These are phyloP conservation scores for Psix sp. DNA, from an alignment of 1,140 invertebrate species.

Conservation along the genomic window DNA sequence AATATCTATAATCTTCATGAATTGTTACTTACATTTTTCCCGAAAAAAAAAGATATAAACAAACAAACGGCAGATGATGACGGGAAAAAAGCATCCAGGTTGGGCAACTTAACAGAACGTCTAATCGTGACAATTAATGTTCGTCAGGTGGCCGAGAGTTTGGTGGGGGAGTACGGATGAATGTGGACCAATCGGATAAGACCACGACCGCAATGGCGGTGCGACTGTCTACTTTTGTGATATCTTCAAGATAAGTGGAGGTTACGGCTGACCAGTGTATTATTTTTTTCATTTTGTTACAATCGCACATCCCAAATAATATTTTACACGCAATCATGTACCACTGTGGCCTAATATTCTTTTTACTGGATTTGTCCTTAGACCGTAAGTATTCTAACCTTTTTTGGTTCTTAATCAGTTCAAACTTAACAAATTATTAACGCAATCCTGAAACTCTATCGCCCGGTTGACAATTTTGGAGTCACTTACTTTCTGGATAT, in stretches of 20 bases:
- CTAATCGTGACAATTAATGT: neutral
- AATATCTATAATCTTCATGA: too few relatives aligned
- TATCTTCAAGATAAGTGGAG: constrained; percentile 66
- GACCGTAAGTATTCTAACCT: constrained; percentile 73
- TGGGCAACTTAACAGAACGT: neutral
- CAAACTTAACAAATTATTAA: constrained; percentile 20
- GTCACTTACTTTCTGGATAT: too few relatives aligned
- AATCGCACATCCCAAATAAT: constrained; percentile 38
- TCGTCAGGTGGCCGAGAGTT: neutral
- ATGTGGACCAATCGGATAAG: constrained; percentile 69
- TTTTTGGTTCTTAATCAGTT: constrained; percentile 14
- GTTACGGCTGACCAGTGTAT: constrained; percentile 58
- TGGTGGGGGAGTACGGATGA: constrained; percentile 23
- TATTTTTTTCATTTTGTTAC: constrained; percentile 52
- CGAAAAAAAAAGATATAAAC: too few relatives aligned
- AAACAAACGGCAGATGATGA: too few relatives aligned
- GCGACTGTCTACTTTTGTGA: constrained; percentile 67
- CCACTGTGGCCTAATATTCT: constrained; percentile 66
- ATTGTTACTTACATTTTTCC: too few relatives aligned
- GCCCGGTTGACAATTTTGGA: too few relatives aligned
- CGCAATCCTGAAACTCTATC: neutral
- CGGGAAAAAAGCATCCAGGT: neutral
- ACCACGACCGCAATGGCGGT: constrained; percentile 76
- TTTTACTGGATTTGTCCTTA: constrained; percentile 70
- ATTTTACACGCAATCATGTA: constrained; percentile 69